Evolutionary conservation across 2,113 vertebrate genomes (phyloP), one percentile per base, ranked within the genome.

Genomic region (Peromyscus californicus): DNA sequence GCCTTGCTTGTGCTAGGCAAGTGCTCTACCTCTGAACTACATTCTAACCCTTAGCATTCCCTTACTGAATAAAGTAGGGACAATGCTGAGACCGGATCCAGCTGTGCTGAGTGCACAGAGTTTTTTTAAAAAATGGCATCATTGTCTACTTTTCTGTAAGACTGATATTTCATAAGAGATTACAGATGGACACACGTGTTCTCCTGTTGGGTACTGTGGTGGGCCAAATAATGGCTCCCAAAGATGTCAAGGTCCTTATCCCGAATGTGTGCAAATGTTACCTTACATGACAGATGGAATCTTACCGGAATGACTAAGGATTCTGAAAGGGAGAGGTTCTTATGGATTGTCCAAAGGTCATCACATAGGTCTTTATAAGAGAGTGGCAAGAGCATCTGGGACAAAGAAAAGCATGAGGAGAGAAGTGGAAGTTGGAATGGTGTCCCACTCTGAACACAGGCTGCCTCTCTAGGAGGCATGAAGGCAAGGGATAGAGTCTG

Each of bases 381-480:
- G 5, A 48, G 79, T 36, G 36, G n/a, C 39, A n/a, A 61, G 65
- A 33, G 31, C 22, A 1, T 42, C 54, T 51, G 57, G 39, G 22
- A 33, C 51, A 10, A 72, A 9, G 61, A 69, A 72, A 42, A 59
- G 33, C 2, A 0, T 8, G 48, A 51, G 54, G 33, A 33, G 33
- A 29, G 54, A 72, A 48, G 36, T 1, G 10, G 63, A 36, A 59
- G 21, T 19, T 83, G 51, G 54, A n/a, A 12, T 78, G 45, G 36
- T 5, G 36, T 2, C 42, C 31, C 29, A 57, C 75, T 24, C 1
- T 36, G 72, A 42, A 12, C 0, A 0, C 1, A 51, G 45, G 24
- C 8, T 42, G n/a, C 54, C 36, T 42, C 63, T 83, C 63, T 83
- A 72, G 15, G 36, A 76, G 48, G 13, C 54, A 31, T 15, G 42